A percentile compares a stretch with the other conserved stretches of the same genome.
Conservation (phyloP, 2,113 vertebrate species). For the Ellobius talpinus region DNA sequence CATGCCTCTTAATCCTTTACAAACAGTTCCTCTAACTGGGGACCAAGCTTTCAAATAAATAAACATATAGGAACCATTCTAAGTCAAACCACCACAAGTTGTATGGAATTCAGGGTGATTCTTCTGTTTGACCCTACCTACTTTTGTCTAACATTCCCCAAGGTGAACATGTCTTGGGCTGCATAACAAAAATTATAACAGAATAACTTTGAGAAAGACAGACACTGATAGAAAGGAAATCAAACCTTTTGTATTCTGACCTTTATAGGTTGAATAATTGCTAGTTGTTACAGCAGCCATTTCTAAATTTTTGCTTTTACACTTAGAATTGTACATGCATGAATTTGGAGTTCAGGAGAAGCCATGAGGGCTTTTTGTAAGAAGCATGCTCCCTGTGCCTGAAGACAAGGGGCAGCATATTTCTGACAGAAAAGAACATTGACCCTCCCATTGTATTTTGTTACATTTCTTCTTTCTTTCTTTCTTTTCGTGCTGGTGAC, state of each 20-base stretch:
- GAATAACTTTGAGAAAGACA: background rate
- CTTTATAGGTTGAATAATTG: slow-evolving; percentile 35
- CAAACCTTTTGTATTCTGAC: slow-evolving; percentile 13
- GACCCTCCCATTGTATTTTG: background rate
- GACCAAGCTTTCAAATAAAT: background rate
- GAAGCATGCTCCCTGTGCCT: background rate
- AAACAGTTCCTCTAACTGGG: background rate
- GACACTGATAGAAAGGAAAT: slow-evolving; percentile 8
- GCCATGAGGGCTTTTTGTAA: background rate
- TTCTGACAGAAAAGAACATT: background rate
- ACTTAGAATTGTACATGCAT: background rate
- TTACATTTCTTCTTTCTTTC: background rate
- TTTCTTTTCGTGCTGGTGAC: background rate
- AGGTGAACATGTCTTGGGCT: background rate
- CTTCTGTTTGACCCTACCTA: background rate
- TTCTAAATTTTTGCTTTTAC: background rate
- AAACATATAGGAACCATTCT: background rate
- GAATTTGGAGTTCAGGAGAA: background rate
- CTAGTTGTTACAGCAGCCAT: background rate
- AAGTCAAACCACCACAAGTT: background rate
- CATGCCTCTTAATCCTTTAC: background rate
- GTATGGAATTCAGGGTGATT: too few species aligned
- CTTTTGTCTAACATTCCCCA: background rate
- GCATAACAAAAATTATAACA: background rate
- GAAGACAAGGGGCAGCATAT: background rate